Evolutionary conservation across 2,113 vertebrate genomes (phyloP).

Genomic region (Heloderma charlesbogerti): DNA sequence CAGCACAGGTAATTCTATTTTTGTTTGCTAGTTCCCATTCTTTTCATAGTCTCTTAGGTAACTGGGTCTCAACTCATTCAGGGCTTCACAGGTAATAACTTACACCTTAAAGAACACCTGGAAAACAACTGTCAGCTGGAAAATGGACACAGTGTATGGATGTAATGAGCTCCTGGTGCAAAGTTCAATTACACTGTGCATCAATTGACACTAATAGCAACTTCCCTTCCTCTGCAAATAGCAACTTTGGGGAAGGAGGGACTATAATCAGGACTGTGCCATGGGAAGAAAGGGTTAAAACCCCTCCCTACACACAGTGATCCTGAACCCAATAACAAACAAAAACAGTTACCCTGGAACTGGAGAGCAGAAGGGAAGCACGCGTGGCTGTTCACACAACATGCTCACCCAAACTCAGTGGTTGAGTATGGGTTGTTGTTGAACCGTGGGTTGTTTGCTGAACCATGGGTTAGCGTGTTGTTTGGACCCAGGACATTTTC

Average conservation of each 20-base stretch:
- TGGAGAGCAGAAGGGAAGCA: no score
- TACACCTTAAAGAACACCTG: conserved; percentile 33
- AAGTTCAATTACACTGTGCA: not conserved
- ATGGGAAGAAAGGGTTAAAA: not conserved
- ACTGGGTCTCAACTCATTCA: conserved; percentile 10
- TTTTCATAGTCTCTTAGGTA: conserved; percentile 13
- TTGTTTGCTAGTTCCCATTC: conserved; percentile 19
- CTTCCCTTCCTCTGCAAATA: not conserved
- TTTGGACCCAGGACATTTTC: no score
- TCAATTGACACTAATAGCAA: not conserved
- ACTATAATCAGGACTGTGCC: not conserved
- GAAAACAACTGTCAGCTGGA: conserved; percentile 15
- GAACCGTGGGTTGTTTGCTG: no score
- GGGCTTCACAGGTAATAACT: conserved; percentile 35
- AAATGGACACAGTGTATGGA: not conserved
- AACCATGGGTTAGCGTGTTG: no score
- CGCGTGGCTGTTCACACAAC: no score
- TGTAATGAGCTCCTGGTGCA: not conserved
- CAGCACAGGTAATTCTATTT: not conserved
- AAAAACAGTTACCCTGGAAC: not conserved
- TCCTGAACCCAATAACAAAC: not conserved
- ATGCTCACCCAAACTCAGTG: no score
- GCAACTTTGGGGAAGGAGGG: not conserved
- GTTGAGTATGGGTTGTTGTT: no score
- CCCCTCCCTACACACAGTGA: not conserved